Evolutionary conservation across 37 sponge, comb jelly and placozoan genomes (phyloP).

Genomic region (Beroe forskalii): DNA sequence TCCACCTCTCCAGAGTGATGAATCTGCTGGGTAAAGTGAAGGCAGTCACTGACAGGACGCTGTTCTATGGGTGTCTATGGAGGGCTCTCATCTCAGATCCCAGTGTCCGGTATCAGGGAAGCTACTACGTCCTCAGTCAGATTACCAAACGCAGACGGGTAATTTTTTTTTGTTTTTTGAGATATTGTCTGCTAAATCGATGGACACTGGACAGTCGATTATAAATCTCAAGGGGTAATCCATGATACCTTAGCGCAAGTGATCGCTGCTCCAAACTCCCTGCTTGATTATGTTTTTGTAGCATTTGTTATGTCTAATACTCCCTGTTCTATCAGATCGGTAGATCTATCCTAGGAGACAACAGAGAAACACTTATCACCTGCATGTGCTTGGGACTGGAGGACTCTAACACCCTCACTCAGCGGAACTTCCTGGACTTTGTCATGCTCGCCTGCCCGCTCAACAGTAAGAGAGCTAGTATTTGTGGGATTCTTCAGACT

Average conservation of each 20-base stretch:
- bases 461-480: conserved; percentile 35
- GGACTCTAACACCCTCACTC: conserved; percentile 76
- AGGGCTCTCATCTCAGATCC: conserved; percentile 64
- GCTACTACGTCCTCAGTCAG: conserved; percentile 55
- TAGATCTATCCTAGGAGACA: conserved; percentile 31
- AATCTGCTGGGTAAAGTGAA: conserved; percentile 33
- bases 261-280: too few relatives aligned
- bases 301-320: too few relatives aligned
- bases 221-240: too few relatives aligned
- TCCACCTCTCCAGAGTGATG: conserved; percentile 45
- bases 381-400: conserved; percentile 72
- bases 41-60: conserved; percentile 36
- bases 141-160: conserved; percentile 42
- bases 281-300: too few relatives aligned
- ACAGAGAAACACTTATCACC: conserved; percentile 67
- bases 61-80: conserved; percentile 55
- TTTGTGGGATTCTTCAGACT: too few relatives aligned
- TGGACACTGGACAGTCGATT: too few relatives aligned
- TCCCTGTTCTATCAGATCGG: conserved; percentile 7
- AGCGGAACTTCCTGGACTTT: conserved; percentile 74
- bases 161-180: not conserved
- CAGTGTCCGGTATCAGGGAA: conserved; percentile 55
- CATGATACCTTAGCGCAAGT: too few relatives aligned
- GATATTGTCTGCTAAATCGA: too few relatives aligned
- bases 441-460: conserved; percentile 47